Percentiles rank a stretch among this genome's conserved stretches.
Conservation (phyloP, 2,888 invertebrate species). For the Drosophila flavopinicola region DNA sequence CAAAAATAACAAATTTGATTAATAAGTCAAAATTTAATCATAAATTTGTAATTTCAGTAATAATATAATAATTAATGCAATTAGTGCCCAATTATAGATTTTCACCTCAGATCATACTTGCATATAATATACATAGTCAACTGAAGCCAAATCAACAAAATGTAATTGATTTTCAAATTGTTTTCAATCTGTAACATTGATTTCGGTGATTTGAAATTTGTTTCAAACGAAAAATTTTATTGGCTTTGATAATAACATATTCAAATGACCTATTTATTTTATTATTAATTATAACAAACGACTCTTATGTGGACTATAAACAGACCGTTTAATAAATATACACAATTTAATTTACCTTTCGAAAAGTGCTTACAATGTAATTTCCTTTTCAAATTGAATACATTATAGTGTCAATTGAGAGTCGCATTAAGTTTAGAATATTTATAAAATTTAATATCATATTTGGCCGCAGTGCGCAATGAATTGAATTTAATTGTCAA, state of each 20-base stretch:
- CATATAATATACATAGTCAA: too few relatives aligned
- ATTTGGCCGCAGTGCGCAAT: conserved; percentile 26
- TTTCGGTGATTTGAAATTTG: conserved; percentile 4
- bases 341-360: conserved; percentile 24
- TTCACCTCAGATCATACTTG: too few relatives aligned
- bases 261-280: not conserved
- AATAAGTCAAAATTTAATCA: too few relatives aligned
- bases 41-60: too few relatives aligned
- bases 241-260: not conserved
- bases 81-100: too few relatives aligned
- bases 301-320: conserved; percentile 10
- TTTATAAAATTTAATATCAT: conserved; percentile 47
- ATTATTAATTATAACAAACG: conserved; percentile 7
- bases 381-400: conserved; percentile 40
- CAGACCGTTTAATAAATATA: conserved; percentile 26
- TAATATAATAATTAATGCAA: too few relatives aligned
- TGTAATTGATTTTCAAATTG: conserved; percentile 11
- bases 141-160: not conserved
- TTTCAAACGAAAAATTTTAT: conserved; percentile 1
- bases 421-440: conserved; percentile 21
- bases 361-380: conserved; percentile 14
- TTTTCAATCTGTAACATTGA: not conserved
- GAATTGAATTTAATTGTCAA: conserved; percentile 50
- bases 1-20: not conserved
- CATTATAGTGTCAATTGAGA: conserved; percentile 43